Evolutionary conservation across 2,888 invertebrate genomes (phyloP), one percentile per base, ranked within the genome.

Genomic region (Drosophila birchii): DNA sequence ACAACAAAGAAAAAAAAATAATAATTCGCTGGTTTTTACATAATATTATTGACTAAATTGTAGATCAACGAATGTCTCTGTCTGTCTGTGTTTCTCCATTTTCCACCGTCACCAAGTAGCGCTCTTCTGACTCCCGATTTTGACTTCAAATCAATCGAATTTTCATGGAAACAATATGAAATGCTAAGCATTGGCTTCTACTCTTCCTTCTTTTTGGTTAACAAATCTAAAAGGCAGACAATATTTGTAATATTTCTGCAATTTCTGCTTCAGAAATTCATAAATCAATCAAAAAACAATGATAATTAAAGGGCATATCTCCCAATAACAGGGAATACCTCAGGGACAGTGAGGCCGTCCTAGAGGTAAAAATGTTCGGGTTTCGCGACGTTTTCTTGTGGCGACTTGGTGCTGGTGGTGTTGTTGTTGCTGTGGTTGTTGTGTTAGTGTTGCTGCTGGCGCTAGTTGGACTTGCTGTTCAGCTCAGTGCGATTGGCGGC

Each of bases 401-500:
- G 34, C 36, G 32, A 39, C 53, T 29, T 26, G 57, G 45, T 29
- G 49, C 14, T 59, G 38, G 7, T 54, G 59, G 38, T 47, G 58
- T n/a, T 58, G 20, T 18, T 36, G 51, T n/a, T 14, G 26, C n/a
- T 43, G 12, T 16, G 38, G 36, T 16, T 54, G 38, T 29, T 16
- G 23, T 44, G 55, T 55, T 54, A 47, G 36, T 74, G 49, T 26
- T 53, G 60, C 38, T 53, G 54, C 68, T 71, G 74, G 29, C 66
- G 71, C 70, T 80, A 84, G 74, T 85, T 81, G 73, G 83, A 84
- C 75, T 90, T 83, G 61, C 80, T 80, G 63, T 81, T 80, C 71
- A 89, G 75, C 82, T 90, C 92, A 78, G 92, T 92, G 79, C 92
- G 90, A 86, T 91, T 91, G 76, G 92, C 91, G 79, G 92, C 92